These are phyloP conservation scores for Zoanthus sansibaricus DNA, from an alignment of 92 coral and sea anemone genomes.

Conservation along the genomic window DNA sequence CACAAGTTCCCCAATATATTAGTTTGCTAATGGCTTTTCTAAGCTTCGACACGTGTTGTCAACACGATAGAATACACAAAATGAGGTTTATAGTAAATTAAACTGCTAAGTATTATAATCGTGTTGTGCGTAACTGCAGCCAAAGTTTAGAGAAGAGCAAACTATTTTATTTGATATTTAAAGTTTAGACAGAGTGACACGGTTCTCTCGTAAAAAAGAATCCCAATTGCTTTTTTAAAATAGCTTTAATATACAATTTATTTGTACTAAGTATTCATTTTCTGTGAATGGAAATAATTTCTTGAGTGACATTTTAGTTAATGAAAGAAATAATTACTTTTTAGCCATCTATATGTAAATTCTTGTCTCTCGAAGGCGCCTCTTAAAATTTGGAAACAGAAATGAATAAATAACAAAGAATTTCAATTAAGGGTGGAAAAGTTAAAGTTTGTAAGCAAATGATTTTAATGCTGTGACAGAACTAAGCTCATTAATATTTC, in stretches of 20 bases:
- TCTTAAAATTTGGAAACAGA: constrained; percentile 23
- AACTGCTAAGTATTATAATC: constrained; percentile 29
- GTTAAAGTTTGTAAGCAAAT: constrained; percentile 28
- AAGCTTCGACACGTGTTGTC: constrained; percentile 54
- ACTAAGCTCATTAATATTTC: constrained; percentile 50
- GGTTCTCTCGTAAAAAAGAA: background rate
- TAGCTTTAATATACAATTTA: background rate
- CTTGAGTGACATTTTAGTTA: constrained; percentile 39
- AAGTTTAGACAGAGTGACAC: background rate
- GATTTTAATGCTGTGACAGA: constrained; percentile 42
- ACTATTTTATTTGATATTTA: background rate
- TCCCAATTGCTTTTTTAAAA: background rate
- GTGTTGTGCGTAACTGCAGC: constrained; percentile 7
- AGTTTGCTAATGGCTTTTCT: constrained; percentile 48
- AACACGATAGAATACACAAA: constrained; percentile 30
- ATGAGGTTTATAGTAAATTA: constrained; percentile 52
- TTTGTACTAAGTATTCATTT: constrained; percentile 33
- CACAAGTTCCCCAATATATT: constrained; percentile 43
- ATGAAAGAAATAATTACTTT: constrained; percentile 50
- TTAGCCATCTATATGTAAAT: constrained; percentile 45
- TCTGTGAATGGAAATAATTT: constrained; percentile 18
- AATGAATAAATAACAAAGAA: constrained; percentile 20
- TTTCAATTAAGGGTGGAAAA: constrained; percentile 36
- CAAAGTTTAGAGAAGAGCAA: constrained; percentile 33
- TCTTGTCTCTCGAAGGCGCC: constrained; percentile 31